Percentiles rank a stretch among this genome's conserved stretches.
Evolutionary conservation across 1,140 invertebrate species (phyloP).

Genomic region (Zaprionus tsacasi): DNA sequence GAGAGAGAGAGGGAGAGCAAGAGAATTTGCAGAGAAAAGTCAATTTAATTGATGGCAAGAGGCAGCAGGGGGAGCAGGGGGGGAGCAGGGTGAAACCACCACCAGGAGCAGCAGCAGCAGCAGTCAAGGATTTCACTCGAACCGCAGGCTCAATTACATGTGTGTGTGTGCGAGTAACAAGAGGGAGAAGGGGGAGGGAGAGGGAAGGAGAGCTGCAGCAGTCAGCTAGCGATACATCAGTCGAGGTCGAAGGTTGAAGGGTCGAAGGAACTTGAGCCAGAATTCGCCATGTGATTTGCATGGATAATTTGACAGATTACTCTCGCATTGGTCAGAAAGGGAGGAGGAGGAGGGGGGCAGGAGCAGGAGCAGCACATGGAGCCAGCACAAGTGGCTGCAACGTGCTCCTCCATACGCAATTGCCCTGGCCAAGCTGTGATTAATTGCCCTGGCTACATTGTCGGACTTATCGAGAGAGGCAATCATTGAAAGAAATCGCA

Average conservation of each 20-base stretch:
- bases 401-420: background rate
- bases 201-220: background rate
- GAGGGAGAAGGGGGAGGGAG: background rate
- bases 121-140: constrained; percentile 6
- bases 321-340: constrained; percentile 25
- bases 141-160: constrained; percentile 71
- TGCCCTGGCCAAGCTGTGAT: background rate
- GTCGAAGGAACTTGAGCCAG: constrained; percentile 13
- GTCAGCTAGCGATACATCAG: background rate
- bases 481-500: background rate
- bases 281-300: constrained; percentile 67
- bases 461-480: background rate
- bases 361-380: background rate
- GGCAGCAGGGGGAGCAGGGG: background rate
- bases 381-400: too few relatives aligned
- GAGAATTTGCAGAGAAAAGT: constrained; percentile 47
- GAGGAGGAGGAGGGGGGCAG: too few relatives aligned
- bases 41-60: constrained; percentile 76
- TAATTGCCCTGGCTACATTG: background rate
- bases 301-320: constrained; percentile 82
- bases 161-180: constrained; percentile 31
- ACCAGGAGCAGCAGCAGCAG: constrained; percentile 18
- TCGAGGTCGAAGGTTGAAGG: background rate
- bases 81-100: constrained; percentile 43
- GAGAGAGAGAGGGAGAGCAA: constrained; percentile 27